These are phyloP conservation scores for Montipora capitata DNA, from an alignment of 92 coral and sea anemone genomes.

Conservation along the genomic window DNA sequence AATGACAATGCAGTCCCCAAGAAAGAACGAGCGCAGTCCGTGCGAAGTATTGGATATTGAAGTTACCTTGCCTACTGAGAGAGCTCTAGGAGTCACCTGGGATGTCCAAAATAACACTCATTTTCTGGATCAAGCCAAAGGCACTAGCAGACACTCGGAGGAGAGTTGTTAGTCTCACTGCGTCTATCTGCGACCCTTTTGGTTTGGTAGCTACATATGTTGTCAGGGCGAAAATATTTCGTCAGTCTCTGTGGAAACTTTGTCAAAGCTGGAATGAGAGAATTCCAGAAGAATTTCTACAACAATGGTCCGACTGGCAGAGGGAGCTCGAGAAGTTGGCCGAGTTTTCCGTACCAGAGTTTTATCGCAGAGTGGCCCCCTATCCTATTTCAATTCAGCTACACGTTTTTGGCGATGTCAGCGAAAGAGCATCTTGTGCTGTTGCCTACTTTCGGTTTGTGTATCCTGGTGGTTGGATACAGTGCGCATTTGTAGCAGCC, in stretches of 20 bases:
- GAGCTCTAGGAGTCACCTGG: conserved; percentile 62
- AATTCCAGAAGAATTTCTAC: conserved; percentile 37
- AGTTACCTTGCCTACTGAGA: conserved; percentile 24
- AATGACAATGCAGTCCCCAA: conserved; percentile 33
- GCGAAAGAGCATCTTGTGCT: conserved; percentile 26
- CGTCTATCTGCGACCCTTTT: conserved; percentile 19
- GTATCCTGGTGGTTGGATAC: conserved; percentile 24
- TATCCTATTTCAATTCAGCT: conserved; percentile 23
- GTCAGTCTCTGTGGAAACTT: conserved; percentile 59
- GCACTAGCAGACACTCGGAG: conserved; percentile 29
- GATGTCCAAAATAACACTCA: neutral
- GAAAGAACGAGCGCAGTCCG: conserved; percentile 44
- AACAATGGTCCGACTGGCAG: conserved; percentile 35
- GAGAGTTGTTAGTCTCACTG: conserved; percentile 21
- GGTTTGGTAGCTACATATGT: conserved; percentile 52
- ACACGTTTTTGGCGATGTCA: conserved; percentile 46
- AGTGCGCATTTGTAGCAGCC: conserved; percentile 39
- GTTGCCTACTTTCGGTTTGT: conserved; percentile 61
- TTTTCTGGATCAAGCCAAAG: conserved; percentile 29
- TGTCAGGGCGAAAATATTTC: conserved; percentile 46
- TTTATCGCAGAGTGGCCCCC: conserved; percentile 27
- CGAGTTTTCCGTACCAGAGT: conserved; percentile 28
- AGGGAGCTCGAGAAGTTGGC: neutral
- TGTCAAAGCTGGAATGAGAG: conserved; percentile 56
- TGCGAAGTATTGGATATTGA: conserved; percentile 12